Evolutionary conservation across 2,888 invertebrate species (phyloP).

Genomic region (Sinotaia quadrata): DNA sequence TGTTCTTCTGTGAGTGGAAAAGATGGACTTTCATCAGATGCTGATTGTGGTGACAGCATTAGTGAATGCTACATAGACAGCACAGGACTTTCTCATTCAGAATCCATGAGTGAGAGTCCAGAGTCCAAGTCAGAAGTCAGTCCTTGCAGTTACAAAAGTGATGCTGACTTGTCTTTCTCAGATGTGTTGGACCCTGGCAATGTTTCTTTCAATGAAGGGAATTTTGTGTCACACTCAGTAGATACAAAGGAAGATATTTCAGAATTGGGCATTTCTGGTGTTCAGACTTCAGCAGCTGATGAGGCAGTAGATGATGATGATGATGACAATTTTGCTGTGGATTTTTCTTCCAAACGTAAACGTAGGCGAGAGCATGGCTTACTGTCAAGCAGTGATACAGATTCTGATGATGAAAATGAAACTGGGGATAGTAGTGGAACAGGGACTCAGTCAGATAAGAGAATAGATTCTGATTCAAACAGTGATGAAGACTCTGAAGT

Average conservation of each 20-base stretch:
- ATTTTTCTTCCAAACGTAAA: constrained; percentile 3
- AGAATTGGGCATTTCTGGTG: constrained; percentile 13
- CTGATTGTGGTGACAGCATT: constrained; percentile 46
- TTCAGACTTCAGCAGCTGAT: constrained; percentile 18
- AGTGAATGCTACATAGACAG: constrained; percentile 43
- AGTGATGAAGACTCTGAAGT: constrained; percentile 31
- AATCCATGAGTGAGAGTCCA: constrained; percentile 38
- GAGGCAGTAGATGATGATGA: constrained; percentile 27
- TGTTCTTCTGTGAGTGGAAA: constrained; percentile 47
- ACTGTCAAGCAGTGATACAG: constrained; percentile 27
- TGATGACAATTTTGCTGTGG: constrained; percentile 30
- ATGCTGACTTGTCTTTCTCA: constrained; percentile 23
- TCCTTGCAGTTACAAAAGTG: constrained; percentile 23
- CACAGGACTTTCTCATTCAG: constrained; percentile 42
- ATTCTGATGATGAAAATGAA: constrained; percentile 32
- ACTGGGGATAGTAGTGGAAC: constrained; percentile 1
- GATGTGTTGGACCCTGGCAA: constrained; percentile 28
- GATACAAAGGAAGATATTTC: constrained; percentile 8
- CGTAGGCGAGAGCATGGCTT: constrained; percentile 6
- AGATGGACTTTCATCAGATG: constrained; percentile 44
- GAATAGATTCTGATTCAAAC: constrained; percentile 5
- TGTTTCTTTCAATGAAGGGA: constrained; percentile 27
- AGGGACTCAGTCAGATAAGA: constrained; percentile 1
- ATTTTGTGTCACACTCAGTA: constrained; percentile 10
- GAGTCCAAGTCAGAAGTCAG: constrained; percentile 36